Evolutionary conservation across 2,113 vertebrate genomes (phyloP).

Genomic region (Heteronetta atricapilla): DNA sequence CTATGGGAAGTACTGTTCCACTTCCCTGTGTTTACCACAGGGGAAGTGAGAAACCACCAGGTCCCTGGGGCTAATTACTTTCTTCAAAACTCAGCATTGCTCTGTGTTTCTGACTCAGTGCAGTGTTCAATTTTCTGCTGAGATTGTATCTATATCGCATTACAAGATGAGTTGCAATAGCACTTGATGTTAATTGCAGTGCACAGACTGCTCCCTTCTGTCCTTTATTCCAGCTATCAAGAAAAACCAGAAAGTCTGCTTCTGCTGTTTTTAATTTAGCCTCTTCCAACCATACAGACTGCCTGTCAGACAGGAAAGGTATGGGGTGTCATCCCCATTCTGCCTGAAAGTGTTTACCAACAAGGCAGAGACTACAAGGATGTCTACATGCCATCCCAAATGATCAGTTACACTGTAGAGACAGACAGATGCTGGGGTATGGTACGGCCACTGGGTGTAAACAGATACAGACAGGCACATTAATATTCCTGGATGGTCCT

Average conservation of each 20-base stretch:
- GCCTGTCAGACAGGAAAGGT: conserved; percentile 35
- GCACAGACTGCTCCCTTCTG: conserved; percentile 53
- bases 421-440: background rate
- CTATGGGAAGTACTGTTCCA: background rate
- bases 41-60: conserved; percentile 42
- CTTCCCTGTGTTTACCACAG: conserved; percentile 11
- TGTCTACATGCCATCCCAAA: background rate
- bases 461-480: background rate
- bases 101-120: conserved; percentile 50
- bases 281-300: conserved; percentile 4
- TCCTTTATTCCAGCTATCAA: conserved; percentile 54
- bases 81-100: conserved; percentile 35
- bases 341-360: background rate
- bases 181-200: conserved; percentile 40
- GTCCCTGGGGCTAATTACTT: conserved; percentile 32
- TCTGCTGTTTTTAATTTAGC: conserved; percentile 46
- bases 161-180: conserved; percentile 57
- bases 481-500: background rate
- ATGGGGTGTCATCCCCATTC: conserved; percentile 10
- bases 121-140: conserved; percentile 44
- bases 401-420: background rate
- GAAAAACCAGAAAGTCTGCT: conserved; percentile 66
- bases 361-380: background rate
- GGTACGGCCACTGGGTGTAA: rapidly evolving
- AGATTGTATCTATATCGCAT: conserved; percentile 61